phyloP scores from a whole-genome alignment of 2,888 invertebrate genomes.

The Ectemnius continuus region DNA sequence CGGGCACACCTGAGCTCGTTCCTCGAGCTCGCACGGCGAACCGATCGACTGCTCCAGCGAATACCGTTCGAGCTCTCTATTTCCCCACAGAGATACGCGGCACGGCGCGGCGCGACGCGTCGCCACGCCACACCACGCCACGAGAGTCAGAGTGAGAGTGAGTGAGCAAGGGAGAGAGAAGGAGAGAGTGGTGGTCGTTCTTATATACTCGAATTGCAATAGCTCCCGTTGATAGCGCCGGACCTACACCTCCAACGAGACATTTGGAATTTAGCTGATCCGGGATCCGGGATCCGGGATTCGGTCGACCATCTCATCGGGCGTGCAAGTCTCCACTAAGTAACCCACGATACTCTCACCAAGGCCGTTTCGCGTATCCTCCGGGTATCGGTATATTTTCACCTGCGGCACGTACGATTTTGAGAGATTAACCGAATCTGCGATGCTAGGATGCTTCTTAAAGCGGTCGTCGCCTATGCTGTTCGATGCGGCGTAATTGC shows the following conservation, averaged over 20 bases:
- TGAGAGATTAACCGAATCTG: no score
- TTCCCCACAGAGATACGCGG: constrained; percentile 46
- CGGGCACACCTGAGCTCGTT: constrained; percentile 53
- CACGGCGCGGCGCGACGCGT: not conserved
- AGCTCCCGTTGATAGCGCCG: not conserved
- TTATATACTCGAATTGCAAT: constrained; percentile 23
- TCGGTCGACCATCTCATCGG: no score
- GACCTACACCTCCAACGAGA: no score
- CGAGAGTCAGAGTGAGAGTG: no score
- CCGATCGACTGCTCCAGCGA: constrained; percentile 57
- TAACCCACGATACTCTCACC: no score
- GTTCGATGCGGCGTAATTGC: constrained; percentile 15
- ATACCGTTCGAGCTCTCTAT: constrained; percentile 48
- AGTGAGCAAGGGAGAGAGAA: not conserved
- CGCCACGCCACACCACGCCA: not conserved
- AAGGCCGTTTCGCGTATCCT: no score
- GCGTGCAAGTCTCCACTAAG: no score
- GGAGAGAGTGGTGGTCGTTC: not conserved
- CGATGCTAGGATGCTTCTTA: not conserved
- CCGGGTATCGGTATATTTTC: no score
- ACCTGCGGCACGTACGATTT: no score
- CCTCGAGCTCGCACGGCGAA: constrained; percentile 34
- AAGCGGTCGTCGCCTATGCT: not conserved
- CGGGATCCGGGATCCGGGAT: no score
- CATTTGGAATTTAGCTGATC: no score